Evolutionary conservation across 2,797 vertebrate genomes (phyloP), one percentile per base, ranked within the genome.

Genomic region (Bradypus variegatus): DNA sequence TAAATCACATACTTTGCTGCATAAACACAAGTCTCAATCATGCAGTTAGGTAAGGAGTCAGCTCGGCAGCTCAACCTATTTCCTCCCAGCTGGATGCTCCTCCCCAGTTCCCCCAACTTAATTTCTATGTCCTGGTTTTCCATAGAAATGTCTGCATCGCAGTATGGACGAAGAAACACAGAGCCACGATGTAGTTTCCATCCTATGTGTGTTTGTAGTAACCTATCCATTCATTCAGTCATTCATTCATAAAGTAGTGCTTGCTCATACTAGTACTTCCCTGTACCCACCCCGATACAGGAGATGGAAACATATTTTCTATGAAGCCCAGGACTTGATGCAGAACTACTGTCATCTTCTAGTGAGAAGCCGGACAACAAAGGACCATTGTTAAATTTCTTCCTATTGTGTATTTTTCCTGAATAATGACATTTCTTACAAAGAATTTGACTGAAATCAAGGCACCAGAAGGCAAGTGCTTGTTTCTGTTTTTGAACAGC

Each of bases 361-460:
- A 33, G 31, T 5, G 36, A 88, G 82, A 93, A 75, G 50, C 36
- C 4, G 36, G 13, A 81, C 13, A 53, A 76, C 67, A 77, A 58
- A 64, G 67, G 13, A 36, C 55, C 27, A 5, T n/a, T 82, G 65
- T 81, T 81, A 50, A 27, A 45, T 41, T 86, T 60, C 73, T 65
- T 89, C 48, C 29, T 55, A 38, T 18, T 60, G 65, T 16, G 55
- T 11, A 76, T 72, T 88, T 50, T 78, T 80, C 70, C 83, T n/a
- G 31, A 84, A 87, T 76, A 77, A 81, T 33, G 85, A 65, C 77
- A 67, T 84, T 88, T 93, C 53, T 45, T 73, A 18, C 33, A 55
- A 58, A 72, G 41, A 67, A 50, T 81, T 12, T 33, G 50, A 73
- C 31, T 4, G 38, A 67, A 64, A 18, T 33, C 0, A 10, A 85